Base-by-base conservation (phyloP, 2,113 vertebrate genomes). In the Glaucidium brasilianum region DNA sequence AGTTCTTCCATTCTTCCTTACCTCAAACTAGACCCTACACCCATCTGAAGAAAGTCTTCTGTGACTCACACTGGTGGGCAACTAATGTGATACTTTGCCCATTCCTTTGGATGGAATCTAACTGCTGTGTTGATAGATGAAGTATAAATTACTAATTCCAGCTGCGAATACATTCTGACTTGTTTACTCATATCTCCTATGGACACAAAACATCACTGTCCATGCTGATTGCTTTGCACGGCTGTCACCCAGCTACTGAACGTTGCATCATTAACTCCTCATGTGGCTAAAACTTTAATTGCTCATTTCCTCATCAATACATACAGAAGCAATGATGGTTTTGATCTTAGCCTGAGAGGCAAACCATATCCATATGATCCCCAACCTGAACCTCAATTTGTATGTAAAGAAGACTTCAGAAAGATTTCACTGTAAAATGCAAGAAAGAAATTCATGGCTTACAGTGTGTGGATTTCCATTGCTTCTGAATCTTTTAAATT, bases 351-450 rank as follows among this genome's bases (percentile, higher is more conserved):
- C 15, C 17, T 37, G 20, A 26, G 23, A 89, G 17, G 9, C 4
- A 83, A 86, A 35, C 26, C 3, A 7, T 17, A 43, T 2, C 6
- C 62, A 6, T n/a, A 59, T 26, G 50, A 45, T 35, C n/a, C 0
- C 0, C 1, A 4, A 3, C 5, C 2, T 26, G 5, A 62, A 12
- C 6, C 27, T 30, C 17, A 72, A 47, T 27, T 37, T 20, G 6
- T 37, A 15, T 12, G 11, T 32, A 37, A 56, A 69, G 23, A 6
- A 69, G 12, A 17, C 1, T 71, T 50, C 20, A 64, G 34, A 60
- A 80, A 52, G 10, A 62, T 32, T 56, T 45, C 18, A 73, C 8
- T 52, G 2, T 16, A 60, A 92, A 84, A 41, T 18, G 2, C 3
- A 66, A 66, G 55, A 55, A 81, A 55, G 3, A 20, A 68, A 69